Base-by-base conservation (phyloP, 1,140 invertebrate genomes). In the Mylabris phalerata region DNA sequence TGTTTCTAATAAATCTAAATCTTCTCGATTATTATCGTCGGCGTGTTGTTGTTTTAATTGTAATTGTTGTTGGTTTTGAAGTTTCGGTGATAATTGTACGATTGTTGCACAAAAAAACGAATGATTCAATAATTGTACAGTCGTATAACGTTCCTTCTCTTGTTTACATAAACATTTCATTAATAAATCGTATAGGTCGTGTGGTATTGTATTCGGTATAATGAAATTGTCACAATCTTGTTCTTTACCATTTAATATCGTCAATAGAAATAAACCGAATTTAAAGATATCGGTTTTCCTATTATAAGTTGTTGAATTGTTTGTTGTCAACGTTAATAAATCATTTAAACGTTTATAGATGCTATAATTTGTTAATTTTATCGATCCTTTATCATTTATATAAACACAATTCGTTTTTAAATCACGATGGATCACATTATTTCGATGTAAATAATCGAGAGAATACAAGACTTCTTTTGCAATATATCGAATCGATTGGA, bases 401-500 rank as follows among this genome's bases (percentile, higher is more conserved):
- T 85, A 85, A 41, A 89, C 77, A 64, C 81, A 86, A 7, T 80
- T 78, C 48, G 83, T 80, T 10, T 83, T 73, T 6, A 93, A 67
- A 75, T 88, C 83, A 68, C 86, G 87, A 70, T 92, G 89, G 1
- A 89, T 85, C 6, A 92, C 82, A 65, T 86, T 86, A 68, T 90
- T 90, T 45, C 81, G 76, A 67, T 92, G 90, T 9, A 93, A 73
- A 70, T 84, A 90, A 11, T 82, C 73, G 4, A 93, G 64, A 2
- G 84, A 85, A 47, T 80, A 77, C 1, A 92, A 69, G 19, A 90
- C 77, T 45, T 84, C 84, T 5, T 71, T 74, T 1, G 84, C 79
- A 59, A 88, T 80, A 70, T 82, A 77, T 9, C 84, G 79, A 19
- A 90, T 66, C 47, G 84, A 70, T 59, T 82, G 80, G 10, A 84